Base-by-base conservation (phyloP, 2,113 vertebrate genomes). In the Caracal caracal region DNA sequence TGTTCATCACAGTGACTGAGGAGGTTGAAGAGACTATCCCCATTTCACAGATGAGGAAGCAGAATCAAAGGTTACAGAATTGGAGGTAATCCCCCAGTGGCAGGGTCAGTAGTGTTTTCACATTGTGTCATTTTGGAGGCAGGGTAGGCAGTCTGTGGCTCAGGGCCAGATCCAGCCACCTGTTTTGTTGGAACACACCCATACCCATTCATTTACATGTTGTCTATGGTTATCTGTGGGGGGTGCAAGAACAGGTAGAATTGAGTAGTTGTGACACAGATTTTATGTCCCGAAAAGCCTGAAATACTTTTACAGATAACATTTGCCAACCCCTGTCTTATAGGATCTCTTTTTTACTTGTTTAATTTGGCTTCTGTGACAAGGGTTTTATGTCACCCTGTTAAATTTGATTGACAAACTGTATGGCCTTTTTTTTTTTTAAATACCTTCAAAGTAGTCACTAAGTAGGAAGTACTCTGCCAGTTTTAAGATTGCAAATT, bases 341-440 rank as follows among this genome's bases (percentile, higher is more conserved):
- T 43, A 43, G 40, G 40, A 26, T 78, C 10, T 68, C 66, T 90
- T 86, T 79, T 35, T 26, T 68, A 47, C 26, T 68, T n/a, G 47
- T 61, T 95, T 90, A 87, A 53, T 65, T 91, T 95, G 63, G 49
- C 40, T 87, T 76, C 30, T 37, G 10, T 90, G 13, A 93, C 49
- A 66, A 26, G 24, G 37, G 17, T 93, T 61, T 90, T 93, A 87
- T 19, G 19, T 71, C 2, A 37, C 19, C 19, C 20, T 71, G 37
- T 63, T 76, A 66, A 90, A 47, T 51, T 91, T 76, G 8, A 78
- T 53, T 53, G 66, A 71, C 40, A 56, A 30, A 88, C 70, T 75
- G 5, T 26, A 33, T 53, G n/a, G 15, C 33, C 33, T 88, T 70
- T 70, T 35, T 68, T 68, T 65, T 81, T 61, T 79, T 66, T 51